Conservation (phyloP, 1,140 invertebrate genomes). For the Hetaerina americana region DNA sequence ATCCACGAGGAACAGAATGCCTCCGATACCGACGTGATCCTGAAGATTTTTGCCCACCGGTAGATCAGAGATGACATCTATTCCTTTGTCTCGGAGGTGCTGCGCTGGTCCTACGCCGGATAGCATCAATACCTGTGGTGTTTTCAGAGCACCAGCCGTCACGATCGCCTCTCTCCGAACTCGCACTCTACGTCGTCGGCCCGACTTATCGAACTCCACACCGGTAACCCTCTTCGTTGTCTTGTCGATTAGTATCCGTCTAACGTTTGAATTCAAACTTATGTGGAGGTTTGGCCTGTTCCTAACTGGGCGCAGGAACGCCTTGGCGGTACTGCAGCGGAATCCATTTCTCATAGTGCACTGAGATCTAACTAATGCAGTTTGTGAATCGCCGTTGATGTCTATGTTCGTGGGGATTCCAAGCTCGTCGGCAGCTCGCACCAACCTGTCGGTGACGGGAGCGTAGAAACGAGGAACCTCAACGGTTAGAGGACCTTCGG, state of each 20-base stretch:
- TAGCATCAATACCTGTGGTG: constrained; percentile 57
- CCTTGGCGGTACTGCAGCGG: constrained; percentile 12
- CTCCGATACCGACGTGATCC: constrained; percentile 55
- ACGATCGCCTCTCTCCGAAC: constrained; percentile 59
- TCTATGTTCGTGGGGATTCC: constrained; percentile 8
- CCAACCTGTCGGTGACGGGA: constrained; percentile 7
- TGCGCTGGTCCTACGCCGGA: constrained; percentile 57
- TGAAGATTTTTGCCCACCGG: constrained; percentile 60
- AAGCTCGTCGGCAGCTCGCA: constrained; percentile 12
- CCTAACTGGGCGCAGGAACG: not conserved
- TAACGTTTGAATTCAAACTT: constrained; percentile 10
- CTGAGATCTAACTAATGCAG: constrained; percentile 19
- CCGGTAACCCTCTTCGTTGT: not conserved
- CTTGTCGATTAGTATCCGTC: constrained; percentile 7
- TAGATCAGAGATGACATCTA: constrained; percentile 30
- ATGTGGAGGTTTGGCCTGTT: not conserved
- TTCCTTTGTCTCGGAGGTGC: constrained; percentile 37
- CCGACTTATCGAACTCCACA: constrained; percentile 7
- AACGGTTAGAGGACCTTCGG: constrained; percentile 19
- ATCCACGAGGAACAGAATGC: constrained; percentile 40
- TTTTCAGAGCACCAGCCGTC: constrained; percentile 52
- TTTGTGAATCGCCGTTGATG: constrained; percentile 9
- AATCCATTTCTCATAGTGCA: constrained; percentile 13
- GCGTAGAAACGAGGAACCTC: constrained; percentile 14
- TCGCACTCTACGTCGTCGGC: constrained; percentile 25